Conservation (phyloP, 2,113 vertebrate species). For the Psammodynastes pulverulentus region DNA sequence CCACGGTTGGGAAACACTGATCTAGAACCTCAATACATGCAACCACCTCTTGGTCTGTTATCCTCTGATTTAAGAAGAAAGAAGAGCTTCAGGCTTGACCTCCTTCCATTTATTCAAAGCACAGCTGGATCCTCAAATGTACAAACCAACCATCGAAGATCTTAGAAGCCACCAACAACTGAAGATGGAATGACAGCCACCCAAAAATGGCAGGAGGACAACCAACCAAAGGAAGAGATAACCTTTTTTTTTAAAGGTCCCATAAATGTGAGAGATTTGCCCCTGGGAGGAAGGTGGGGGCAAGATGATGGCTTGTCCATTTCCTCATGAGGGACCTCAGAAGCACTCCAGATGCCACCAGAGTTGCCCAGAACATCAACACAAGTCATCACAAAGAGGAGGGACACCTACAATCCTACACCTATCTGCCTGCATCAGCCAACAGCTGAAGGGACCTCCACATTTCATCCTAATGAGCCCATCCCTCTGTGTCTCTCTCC, state of each 20-base stretch:
- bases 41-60: background rate
- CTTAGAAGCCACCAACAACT: background rate
- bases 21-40: too few relatives aligned
- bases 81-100: background rate
- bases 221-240: background rate
- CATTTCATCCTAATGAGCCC: background rate
- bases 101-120: background rate
- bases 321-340: too few relatives aligned
- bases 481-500: background rate
- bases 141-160: background rate
- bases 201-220: too few relatives aligned
- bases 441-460: background rate
- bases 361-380: background rate
- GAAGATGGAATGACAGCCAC: background rate
- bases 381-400: background rate
- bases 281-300: background rate
- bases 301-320: background rate
- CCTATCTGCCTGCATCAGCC: background rate
- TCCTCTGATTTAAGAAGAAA: background rate
- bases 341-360: background rate
- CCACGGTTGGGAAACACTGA: too few relatives aligned
- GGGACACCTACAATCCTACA: background rate
- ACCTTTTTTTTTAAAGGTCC: background rate
- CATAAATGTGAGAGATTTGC: background rate
- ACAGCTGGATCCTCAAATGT: background rate